A percentile compares a stretch with the other conserved stretches of the same genome.
Conservation (phyloP, 2,888 invertebrate genomes). For the Plebejus melissa region DNA sequence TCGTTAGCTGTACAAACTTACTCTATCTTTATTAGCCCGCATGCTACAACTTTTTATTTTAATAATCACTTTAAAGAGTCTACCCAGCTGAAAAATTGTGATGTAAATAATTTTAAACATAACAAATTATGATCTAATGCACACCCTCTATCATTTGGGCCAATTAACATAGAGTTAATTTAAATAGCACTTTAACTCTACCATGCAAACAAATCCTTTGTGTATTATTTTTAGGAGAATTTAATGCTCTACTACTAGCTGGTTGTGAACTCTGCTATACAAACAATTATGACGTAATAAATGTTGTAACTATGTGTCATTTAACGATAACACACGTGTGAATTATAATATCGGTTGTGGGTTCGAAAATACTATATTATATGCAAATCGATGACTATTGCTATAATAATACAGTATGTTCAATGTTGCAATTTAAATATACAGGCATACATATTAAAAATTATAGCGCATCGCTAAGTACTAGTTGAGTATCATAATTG, state of each 20-base stretch:
- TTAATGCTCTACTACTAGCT: background rate
- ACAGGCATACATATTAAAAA: background rate
- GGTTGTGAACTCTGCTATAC: background rate
- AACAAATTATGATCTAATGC: background rate
- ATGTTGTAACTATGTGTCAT: constrained; percentile 12
- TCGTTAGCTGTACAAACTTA: background rate
- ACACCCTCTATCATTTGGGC: background rate
- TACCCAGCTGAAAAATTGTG: no score
- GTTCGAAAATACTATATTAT: background rate
- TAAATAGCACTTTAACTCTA: background rate
- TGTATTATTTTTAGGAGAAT: background rate
- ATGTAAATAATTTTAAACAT: no score
- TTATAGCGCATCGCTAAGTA: background rate
- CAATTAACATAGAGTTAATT: background rate
- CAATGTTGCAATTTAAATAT: background rate
- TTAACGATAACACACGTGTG: background rate
- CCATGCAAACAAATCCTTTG: background rate
- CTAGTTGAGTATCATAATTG: background rate
- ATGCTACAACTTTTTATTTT: no score
- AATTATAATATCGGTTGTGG: background rate
- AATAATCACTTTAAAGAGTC: no score
- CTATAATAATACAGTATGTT: constrained; percentile 2
- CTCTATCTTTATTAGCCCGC: background rate
- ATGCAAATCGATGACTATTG: constrained; percentile 2
- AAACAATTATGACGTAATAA: constrained; percentile 3